Percentiles rank a stretch among this genome's conserved stretches.
Evolutionary conservation across 2,113 vertebrate genomes (phyloP).

Genomic region (Corythornis madagascariensis): DNA sequence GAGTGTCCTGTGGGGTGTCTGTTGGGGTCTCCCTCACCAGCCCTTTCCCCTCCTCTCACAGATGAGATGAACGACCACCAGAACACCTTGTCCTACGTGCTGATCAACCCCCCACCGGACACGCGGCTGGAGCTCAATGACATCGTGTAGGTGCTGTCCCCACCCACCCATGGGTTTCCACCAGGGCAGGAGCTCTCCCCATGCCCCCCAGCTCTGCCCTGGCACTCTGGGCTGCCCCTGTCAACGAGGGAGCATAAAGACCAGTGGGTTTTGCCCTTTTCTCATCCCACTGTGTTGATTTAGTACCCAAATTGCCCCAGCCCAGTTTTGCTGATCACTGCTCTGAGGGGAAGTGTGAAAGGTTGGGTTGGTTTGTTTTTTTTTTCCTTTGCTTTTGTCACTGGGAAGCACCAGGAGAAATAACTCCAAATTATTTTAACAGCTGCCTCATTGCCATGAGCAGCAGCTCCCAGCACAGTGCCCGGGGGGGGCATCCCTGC

Average conservation of each 20-base stretch:
- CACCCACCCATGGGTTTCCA: accelerated
- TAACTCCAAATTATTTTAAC: neutral
- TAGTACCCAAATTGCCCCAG: accelerated
- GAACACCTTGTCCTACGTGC: slow-evolving; percentile 93
- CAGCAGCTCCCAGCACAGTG: neutral
- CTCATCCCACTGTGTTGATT: accelerated
- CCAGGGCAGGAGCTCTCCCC: no score
- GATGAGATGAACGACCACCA: slow-evolving; percentile 98
- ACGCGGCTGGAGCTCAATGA: slow-evolving; percentile 93
- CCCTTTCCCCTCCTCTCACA: slow-evolving; percentile 67
- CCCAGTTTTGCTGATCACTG: neutral
- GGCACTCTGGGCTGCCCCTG: accelerated
- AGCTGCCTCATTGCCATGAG: accelerated
- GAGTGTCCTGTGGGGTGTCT: neutral
- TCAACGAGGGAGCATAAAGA: no score
- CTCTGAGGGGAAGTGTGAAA: accelerated
- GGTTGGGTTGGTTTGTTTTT: neutral
- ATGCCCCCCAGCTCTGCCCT: neutral
- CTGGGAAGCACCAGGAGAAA: neutral
- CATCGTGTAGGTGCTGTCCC: slow-evolving; percentile 83
- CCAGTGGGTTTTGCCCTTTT: accelerated
- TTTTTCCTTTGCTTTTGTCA: neutral
- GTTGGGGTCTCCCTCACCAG: neutral
- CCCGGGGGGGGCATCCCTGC: accelerated
- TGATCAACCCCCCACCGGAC: slow-evolving; percentile 95